Conservation (phyloP, 2,113 vertebrate genomes). For the Craseonycteris thonglongyai region DNA sequence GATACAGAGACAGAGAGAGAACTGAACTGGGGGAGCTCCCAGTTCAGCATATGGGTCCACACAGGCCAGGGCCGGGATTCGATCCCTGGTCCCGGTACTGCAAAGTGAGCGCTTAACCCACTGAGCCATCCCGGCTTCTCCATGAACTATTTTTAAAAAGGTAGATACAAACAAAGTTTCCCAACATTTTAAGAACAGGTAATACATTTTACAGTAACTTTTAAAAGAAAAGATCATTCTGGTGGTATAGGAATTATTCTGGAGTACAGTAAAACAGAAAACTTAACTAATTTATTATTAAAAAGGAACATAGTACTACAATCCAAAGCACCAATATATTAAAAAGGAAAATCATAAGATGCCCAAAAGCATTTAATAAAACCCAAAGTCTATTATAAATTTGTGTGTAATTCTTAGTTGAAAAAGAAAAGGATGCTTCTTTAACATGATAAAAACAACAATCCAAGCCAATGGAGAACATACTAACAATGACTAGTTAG, state of each 20-base stretch:
- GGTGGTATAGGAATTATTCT: not conserved
- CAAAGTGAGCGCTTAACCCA: too few species aligned
- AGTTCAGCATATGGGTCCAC: too few species aligned
- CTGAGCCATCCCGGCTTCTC: too few species aligned
- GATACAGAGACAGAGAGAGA: too few species aligned
- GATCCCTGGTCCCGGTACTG: too few species aligned
- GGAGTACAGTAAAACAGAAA: not conserved
- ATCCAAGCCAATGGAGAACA: not conserved
- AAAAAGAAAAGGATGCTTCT: not conserved
- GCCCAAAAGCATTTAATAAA: not conserved
- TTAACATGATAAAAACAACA: not conserved
- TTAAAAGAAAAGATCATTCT: not conserved
- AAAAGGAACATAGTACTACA: not conserved
- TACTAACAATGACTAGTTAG: not conserved
- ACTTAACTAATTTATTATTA: not conserved
- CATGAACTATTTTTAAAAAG: too few species aligned
- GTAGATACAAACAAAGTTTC: not conserved
- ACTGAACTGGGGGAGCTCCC: too few species aligned
- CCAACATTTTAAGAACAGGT: not conserved
- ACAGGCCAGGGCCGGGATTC: too few species aligned
- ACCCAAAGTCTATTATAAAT: not conserved
- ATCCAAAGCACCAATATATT: not conserved
- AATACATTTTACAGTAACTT: not conserved
- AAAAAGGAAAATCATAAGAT: not conserved
- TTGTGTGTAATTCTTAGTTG: not conserved